A percentile compares a stretch with the other conserved stretches of the same genome.
Evolutionary conservation across 2,113 vertebrate species (phyloP).

Genomic region (Thryonomys swinderianus): DNA sequence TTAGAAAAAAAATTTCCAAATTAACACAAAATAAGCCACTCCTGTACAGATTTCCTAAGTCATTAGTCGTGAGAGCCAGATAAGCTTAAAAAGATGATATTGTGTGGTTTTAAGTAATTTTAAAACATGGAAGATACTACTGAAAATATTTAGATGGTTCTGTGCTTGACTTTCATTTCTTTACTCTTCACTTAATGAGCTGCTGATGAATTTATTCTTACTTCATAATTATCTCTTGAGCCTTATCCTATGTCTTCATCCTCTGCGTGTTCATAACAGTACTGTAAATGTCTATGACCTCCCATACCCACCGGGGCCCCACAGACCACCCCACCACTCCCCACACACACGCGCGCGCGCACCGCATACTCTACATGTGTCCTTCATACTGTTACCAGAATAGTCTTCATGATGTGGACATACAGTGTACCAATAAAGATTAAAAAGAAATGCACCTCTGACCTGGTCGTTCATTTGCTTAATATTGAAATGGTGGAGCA

Average conservation of each 20-base stretch:
- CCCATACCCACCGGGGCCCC: not conserved
- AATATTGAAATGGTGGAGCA: not conserved
- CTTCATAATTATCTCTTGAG: not conserved
- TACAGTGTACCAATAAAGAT: too few species aligned
- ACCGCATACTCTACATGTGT: not conserved
- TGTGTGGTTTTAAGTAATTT: conserved; percentile 3
- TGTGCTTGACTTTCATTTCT: not conserved
- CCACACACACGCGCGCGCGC: not conserved
- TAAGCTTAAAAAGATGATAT: not conserved
- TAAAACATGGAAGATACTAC: not conserved
- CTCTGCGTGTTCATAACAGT: not conserved
- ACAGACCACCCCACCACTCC: not conserved
- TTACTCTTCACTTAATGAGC: not conserved
- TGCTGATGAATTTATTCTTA: not conserved
- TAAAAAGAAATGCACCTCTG: too few species aligned
- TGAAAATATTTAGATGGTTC: not conserved
- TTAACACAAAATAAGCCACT: not conserved
- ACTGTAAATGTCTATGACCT: not conserved
- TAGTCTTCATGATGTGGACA: not conserved
- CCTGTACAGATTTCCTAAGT: not conserved
- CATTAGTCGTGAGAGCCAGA: not conserved
- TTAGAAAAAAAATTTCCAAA: not conserved
- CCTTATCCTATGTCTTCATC: not conserved
- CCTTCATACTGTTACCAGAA: not conserved
- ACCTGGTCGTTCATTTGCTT: conserved; percentile 4